Evolutionary conservation across 1,140 invertebrate genomes (phyloP), one percentile per base, ranked within the genome.

Genomic region (Saxidomus purpurata): DNA sequence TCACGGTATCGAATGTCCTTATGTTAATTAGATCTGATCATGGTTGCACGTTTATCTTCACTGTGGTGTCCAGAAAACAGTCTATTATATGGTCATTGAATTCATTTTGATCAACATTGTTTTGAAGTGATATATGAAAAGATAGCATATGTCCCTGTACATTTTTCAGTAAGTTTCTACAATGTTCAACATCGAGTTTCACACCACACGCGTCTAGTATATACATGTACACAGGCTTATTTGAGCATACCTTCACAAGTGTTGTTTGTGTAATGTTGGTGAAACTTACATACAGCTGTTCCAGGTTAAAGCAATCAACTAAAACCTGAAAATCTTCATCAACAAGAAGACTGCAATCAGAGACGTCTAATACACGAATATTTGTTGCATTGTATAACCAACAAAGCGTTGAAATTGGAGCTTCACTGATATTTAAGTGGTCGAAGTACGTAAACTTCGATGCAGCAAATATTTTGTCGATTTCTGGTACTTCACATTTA

Each of bases 301-400:
- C 43, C 13, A 40, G 1, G 19, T 76, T 38, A 17, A 43, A 2
- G 36, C 71, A 76, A 2, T 40, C 19, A 3, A 8, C 28, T 22
- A 76, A n/a, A 4, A 76, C 71, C 38, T 76, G 43, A 22, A 40
- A 76, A 76, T 76, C 71, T 43, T 76, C 43, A 76, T 76, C 71
- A 8, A 76, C 22, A 1, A 76, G 43, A 47, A 25, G 71, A 40
- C 6, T 71, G 28, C 28, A 71, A 11, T 28, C 28, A 34, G 67
- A 71, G 2, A 71, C 9, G 22, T 71, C 67, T 11, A 71, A 6
- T 6, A 71, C 31, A 9, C 28, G 9, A 6, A 71, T 34, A 22
- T 71, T 28, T 36, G 67, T 9, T 8, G 67, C 67, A 36, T 28
- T 40, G 11, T 34, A 71, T 19, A 71, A 22, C 9, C 9, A 71